These are phyloP conservation scores for Pheosia gnoma DNA, from an alignment of 2,888 invertebrate species.

Conservation along the genomic window DNA sequence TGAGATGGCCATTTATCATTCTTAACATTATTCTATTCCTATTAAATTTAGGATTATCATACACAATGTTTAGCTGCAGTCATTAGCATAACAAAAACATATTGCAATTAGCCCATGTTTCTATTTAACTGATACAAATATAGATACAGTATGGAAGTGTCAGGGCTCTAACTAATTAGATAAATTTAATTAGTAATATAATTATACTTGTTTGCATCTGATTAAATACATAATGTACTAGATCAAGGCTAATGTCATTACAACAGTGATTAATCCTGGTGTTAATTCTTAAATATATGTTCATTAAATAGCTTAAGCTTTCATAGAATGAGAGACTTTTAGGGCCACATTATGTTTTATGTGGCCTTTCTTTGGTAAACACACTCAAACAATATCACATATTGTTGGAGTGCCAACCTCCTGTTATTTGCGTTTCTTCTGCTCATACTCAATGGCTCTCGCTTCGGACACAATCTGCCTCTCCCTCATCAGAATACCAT, in stretches of 20 bases:
- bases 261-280: background rate
- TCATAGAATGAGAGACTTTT: background rate
- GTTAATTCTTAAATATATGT: background rate
- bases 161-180: background rate
- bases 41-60: background rate
- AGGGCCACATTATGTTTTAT: conserved; percentile 9
- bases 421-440: conserved; percentile 74
- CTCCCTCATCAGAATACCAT: conserved; percentile 78
- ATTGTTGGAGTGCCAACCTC: conserved; percentile 70
- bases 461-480: conserved; percentile 73
- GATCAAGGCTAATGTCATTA: background rate
- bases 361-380: conserved; percentile 36
- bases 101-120: background rate
- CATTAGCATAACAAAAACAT: background rate
- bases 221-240: background rate
- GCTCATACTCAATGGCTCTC: conserved; percentile 68
- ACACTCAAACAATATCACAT: conserved; percentile 80
- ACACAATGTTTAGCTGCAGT: background rate
- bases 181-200: background rate
- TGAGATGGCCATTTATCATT: conserved; percentile 1
- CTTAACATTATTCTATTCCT: background rate
- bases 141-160: background rate
- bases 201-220: background rate
- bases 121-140: background rate
- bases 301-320: background rate